Evolutionary conservation across 2,113 vertebrate species (phyloP).

Genomic region (Tor tambroides): DNA sequence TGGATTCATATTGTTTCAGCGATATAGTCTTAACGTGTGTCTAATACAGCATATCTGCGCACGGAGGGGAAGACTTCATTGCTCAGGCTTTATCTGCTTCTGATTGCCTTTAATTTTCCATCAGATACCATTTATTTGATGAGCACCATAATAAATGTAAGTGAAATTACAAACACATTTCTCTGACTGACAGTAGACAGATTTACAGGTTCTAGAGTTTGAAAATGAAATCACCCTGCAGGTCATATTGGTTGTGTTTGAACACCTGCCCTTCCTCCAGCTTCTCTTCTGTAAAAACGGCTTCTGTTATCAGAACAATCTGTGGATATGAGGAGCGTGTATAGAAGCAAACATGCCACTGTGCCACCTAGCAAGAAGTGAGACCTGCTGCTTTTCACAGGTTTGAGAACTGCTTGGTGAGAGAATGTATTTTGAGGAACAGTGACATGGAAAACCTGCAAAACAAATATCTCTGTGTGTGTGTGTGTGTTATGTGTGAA

Average conservation of each 20-base stretch:
- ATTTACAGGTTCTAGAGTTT: background rate
- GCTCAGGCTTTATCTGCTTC: background rate
- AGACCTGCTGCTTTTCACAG: conserved; percentile 14
- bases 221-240: background rate
- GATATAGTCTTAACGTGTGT: background rate
- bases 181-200: background rate
- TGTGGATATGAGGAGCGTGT: background rate
- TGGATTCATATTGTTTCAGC: no score
- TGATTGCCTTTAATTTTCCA: background rate
- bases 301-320: background rate
- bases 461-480: background rate
- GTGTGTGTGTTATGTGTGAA: background rate
- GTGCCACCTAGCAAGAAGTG: background rate
- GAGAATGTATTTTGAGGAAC: background rate
- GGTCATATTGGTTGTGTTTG: conserved; percentile 12
- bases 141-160: background rate
- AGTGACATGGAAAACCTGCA: background rate
- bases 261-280: background rate
- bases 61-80: background rate
- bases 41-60: background rate
- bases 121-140: background rate
- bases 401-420: background rate
- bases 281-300: background rate
- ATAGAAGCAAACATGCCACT: background rate
- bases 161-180: background rate